Evolutionary conservation across 1,140 invertebrate genomes (phyloP), one percentile per base, ranked within the genome.

Genomic region (Drosophila mojavensis): DNA sequence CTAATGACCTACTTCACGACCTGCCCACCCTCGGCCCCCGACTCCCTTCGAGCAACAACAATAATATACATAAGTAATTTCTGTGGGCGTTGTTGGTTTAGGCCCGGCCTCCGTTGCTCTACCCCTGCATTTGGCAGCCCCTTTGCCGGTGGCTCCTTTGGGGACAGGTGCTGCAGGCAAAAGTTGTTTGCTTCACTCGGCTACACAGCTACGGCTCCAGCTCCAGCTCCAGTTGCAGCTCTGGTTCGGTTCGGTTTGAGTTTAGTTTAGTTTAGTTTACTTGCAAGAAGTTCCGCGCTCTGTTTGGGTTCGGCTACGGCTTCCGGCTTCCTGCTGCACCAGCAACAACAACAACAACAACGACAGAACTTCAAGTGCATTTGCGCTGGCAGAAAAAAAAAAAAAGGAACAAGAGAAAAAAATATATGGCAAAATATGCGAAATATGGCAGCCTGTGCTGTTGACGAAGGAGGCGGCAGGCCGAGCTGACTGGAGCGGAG

Each of bases 1-100:
- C 81, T 84, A 84, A 84, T 84, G 81, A 84, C 81, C 81, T 84
- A 84, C 81, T 84, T 84, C 73, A 80, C 45, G 66, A 59, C 13
- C 10, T 53, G n/a, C 50, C 13, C 50, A 1, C 11, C 24, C 15
- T 1, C 24, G 17, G 11, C 17, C 24, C 2, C 5, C 28, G 28
- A 4, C 41, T 28, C 24, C 13, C 41, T 5, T 13, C 45, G 63
- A 72, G 48, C 50, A 81, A 63, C 65, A 36, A 58, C 28, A 56
- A 56, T 64, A 60, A 65, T 62, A 63, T 69, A 74, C 71, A 82
- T 82, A 82, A 78, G 80, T 82, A 79, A 82, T 71, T 82, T 82
- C 64, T 75, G 62, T 63, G 75, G 56, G 56, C 70, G 60, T 26
- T 69, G 41, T 56, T 30, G 53, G 64, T 45, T 54, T 54, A 10